phyloP scores from a whole-genome alignment of 2,113 vertebrate species.

The Uropsilus gracilis region DNA sequence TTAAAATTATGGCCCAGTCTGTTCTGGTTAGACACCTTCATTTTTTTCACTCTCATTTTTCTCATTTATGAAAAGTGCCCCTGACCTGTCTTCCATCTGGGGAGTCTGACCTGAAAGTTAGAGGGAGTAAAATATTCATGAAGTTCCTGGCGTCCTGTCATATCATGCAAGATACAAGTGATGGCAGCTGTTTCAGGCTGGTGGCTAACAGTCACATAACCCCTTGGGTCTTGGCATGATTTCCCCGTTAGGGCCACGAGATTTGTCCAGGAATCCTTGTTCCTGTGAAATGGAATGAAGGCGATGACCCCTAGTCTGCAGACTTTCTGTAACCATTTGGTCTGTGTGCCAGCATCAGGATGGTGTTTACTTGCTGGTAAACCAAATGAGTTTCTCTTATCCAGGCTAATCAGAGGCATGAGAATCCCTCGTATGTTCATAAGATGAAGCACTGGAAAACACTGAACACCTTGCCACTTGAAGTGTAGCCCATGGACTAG shows the following conservation, averaged over 20 bases:
- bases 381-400: neutral
- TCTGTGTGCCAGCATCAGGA: neutral
- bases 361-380: slow-evolving; percentile 1
- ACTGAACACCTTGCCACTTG: neutral
- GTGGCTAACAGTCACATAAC: neutral
- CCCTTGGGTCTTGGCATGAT: neutral
- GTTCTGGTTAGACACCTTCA: neutral
- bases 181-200: neutral
- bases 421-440: neutral
- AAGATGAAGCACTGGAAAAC: neutral
- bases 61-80: neutral
- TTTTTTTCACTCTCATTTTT: neutral
- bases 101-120: neutral
- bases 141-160: neutral
- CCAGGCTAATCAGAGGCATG: neutral
- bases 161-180: too few species aligned
- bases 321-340: neutral
- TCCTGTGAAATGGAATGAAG: neutral
- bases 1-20: neutral
- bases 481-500: neutral
- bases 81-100: neutral
- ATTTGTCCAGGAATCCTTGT: neutral
- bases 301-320: neutral
- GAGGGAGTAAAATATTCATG: neutral
- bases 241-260: neutral